Percentiles rank a stretch among this genome's conserved stretches.
phyloP scores from a whole-genome alignment of 2,888 invertebrate species.

The Oxycera nigricornis region DNA sequence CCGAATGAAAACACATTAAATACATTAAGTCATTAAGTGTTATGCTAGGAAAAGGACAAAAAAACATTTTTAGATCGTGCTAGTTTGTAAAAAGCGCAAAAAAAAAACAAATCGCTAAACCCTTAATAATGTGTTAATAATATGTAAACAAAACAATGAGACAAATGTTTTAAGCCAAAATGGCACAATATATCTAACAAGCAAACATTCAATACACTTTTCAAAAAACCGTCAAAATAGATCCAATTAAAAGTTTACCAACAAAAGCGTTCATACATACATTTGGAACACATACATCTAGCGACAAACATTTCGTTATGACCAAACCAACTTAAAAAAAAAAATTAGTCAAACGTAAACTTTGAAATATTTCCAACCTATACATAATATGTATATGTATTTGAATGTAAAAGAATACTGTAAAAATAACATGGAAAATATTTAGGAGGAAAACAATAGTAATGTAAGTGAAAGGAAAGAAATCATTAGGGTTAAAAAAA shows the following conservation, averaged over 20 bases:
- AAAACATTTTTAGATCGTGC: background rate
- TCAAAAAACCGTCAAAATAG: background rate
- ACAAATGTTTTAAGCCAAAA: no score
- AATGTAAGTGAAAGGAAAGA: background rate
- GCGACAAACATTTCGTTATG: background rate
- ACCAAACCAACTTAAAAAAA: constrained; percentile 27
- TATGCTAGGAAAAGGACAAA: no score
- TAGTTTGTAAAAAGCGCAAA: constrained; percentile 40
- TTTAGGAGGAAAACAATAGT: background rate
- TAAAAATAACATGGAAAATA: constrained; percentile 13
- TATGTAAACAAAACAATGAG: no score
- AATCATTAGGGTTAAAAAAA: constrained; percentile 26
- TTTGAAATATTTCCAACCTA: background rate
- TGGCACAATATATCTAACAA: no score
- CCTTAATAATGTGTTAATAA: background rate
- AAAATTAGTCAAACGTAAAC: background rate
- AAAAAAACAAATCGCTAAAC: constrained; percentile 41
- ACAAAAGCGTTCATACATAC: background rate
- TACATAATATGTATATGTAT: no score
- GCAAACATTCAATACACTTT: background rate
- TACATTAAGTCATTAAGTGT: background rate
- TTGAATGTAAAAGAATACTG: no score
- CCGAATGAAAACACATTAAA: no score
- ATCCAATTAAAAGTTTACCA: no score
- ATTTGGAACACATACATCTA: background rate